phyloP scores from a whole-genome alignment of 2,888 invertebrate genomes.

The Hydrotaea diabolus region DNA sequence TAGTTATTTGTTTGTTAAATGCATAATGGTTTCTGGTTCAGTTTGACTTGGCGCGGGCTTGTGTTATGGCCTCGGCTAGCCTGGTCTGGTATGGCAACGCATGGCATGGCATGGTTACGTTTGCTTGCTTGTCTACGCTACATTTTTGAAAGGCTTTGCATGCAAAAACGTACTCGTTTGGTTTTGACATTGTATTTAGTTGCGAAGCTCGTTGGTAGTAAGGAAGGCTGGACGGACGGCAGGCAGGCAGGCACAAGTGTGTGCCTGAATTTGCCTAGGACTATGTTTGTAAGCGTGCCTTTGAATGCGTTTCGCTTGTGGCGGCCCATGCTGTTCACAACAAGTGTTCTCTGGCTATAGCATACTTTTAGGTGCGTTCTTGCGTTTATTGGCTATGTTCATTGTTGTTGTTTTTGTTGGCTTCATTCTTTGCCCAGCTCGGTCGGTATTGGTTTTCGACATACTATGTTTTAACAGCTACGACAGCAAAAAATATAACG shows the following conservation, averaged over 20 bases:
- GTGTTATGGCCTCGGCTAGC: constrained; percentile 23
- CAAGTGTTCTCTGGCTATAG: constrained; percentile 12
- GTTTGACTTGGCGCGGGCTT: constrained; percentile 28
- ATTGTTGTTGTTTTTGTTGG: too few relatives aligned
- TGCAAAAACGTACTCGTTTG: constrained; percentile 61
- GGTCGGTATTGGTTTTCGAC: constrained; percentile 40
- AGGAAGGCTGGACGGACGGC: constrained; percentile 50
- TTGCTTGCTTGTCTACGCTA: constrained; percentile 55
- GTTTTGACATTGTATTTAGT: constrained; percentile 62
- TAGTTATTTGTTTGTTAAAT: constrained; percentile 63
- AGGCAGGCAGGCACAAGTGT: neutral
- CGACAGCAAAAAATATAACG: neutral
- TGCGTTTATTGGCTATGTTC: constrained; percentile 10
- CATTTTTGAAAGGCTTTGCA: constrained; percentile 66
- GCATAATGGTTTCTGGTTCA: constrained; percentile 58
- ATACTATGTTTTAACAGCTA: constrained; percentile 5
- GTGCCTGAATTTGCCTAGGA: constrained; percentile 36
- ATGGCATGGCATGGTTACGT: neutral
- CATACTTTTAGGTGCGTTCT: constrained; percentile 55
- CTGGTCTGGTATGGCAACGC: neutral
- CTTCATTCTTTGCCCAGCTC: constrained; percentile 1
- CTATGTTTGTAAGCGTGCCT: constrained; percentile 27
- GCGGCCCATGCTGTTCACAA: neutral
- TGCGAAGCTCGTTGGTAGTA: too few relatives aligned
- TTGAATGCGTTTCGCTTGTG: constrained; percentile 29